Base-by-base conservation (phyloP, 1,140 invertebrate species). In the Nephotettix cincticeps region DNA sequence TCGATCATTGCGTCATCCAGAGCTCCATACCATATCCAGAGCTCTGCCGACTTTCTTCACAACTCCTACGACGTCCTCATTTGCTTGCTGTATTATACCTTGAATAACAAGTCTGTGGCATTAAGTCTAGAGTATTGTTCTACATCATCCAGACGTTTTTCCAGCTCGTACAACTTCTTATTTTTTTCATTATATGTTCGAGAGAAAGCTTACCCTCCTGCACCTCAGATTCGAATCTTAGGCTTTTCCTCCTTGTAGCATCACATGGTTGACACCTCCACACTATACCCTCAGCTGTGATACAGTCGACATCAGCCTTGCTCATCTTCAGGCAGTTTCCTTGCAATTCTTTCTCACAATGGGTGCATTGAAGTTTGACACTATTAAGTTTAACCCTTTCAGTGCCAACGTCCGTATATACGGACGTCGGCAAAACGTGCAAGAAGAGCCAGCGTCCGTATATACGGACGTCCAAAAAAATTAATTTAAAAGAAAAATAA, bases 61-160 rank as follows among this genome's bases (percentile, higher is more conserved):
- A 45, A 68, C 23, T 13, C 14, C 2, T 29, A 43, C 1, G 1
- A 68, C 66, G 25, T 68, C 29, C 29, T 68, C 66, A 11, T 25
- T 47, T 11, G 30, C 3, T 11, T 23, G 21, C 36, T 21, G 40
- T 29, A 43, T 36, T 14, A 68, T 68, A 14, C 66, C 66, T n/a
- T 68, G 32, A 40, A 68, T 45, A 23, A 47, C 66, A 17, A 68
- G 19, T 14, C 27, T 25, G 30, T 68, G 45, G 19, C 29, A 23
- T 13, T n/a, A n/a, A n/a, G n/a, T n/a, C 66, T 43, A 19, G 66
- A 68, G 32, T 68, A 68, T 45, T 68, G 66, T 47, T 68, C 66
- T 11, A 68, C 28, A 23, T 68, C 66, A 47, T 47, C 40, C 1
- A 45, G 13, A 3, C 66, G 40, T 1, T 1, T 17, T 29, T 51